phyloP scores from a whole-genome alignment of 1,140 invertebrate species.

The Zaprionus kolodkinae region DNA sequence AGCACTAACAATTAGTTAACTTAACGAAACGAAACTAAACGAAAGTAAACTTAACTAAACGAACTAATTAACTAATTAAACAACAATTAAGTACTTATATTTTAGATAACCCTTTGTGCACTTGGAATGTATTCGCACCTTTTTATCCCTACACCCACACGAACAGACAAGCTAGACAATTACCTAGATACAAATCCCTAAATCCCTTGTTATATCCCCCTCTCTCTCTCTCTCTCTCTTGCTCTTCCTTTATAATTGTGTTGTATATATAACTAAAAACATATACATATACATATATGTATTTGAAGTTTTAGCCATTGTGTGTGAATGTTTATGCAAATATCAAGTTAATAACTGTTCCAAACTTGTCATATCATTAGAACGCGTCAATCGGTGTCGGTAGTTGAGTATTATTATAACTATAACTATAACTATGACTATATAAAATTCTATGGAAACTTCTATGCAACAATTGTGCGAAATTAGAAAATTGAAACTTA shows the following conservation, averaged over 20 bases:
- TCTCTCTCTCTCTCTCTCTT: neutral
- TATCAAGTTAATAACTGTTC: conserved; percentile 31
- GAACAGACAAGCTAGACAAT: conserved; percentile 19
- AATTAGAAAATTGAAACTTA: conserved; percentile 18
- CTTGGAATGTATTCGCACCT: conserved; percentile 16
- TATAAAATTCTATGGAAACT: conserved; percentile 9
- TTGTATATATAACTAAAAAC: conserved; percentile 63
- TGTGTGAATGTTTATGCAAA: conserved; percentile 30
- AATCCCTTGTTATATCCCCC: neutral
- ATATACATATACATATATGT: conserved; percentile 29
- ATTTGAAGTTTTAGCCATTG: conserved; percentile 41
- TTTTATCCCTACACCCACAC: neutral
- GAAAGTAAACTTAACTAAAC: neutral
- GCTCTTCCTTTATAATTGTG: conserved; percentile 54
- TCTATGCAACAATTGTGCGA: neutral
- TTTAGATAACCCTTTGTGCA: conserved; percentile 27
- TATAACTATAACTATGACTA: conserved; percentile 13
- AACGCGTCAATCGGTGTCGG: conserved; percentile 47
- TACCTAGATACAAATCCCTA: conserved; percentile 16
- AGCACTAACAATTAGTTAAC: conserved; percentile 72
- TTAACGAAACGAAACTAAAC: conserved; percentile 44
- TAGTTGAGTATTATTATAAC: conserved; percentile 39
- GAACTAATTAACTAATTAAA: conserved; percentile 46
- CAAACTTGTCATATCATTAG: conserved; percentile 53
- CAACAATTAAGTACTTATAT: conserved; percentile 25